Evolutionary conservation across 2,113 vertebrate species (phyloP).

Genomic region (Chloropsis hardwickii): DNA sequence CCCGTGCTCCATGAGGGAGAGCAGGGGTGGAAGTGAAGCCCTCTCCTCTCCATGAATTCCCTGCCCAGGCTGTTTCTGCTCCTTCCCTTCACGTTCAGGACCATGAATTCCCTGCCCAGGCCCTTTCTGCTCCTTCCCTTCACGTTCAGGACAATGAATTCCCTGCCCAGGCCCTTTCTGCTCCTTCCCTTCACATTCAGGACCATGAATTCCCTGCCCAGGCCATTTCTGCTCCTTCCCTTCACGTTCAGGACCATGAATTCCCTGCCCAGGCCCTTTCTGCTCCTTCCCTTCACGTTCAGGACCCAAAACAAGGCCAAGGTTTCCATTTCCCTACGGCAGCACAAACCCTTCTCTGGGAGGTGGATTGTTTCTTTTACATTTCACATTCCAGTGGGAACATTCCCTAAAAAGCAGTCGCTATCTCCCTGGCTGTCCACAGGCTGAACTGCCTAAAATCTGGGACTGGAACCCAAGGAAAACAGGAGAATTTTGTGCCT

Average conservation of each 20-base stretch:
- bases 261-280: background rate
- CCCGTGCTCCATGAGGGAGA: background rate
- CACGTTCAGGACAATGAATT: no score
- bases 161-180: no score
- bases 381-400: background rate
- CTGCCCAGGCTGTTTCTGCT: no score
- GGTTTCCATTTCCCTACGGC: background rate
- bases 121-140: no score
- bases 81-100: no score
- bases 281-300: background rate
- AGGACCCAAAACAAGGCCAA: background rate
- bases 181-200: no score
- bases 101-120: no score
- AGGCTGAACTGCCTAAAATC: background rate
- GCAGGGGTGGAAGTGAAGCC: background rate
- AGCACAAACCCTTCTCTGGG: background rate
- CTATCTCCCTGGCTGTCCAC: background rate
- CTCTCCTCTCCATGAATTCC: background rate
- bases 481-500: background rate
- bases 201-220: no score
- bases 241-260: no score
- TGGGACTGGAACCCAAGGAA: background rate
- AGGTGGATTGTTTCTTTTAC: background rate
- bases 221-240: no score
- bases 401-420: background rate